Evolutionary conservation across 2,797 vertebrate genomes (phyloP).

Genomic region (Enteromius unitaeniatus): DNA sequence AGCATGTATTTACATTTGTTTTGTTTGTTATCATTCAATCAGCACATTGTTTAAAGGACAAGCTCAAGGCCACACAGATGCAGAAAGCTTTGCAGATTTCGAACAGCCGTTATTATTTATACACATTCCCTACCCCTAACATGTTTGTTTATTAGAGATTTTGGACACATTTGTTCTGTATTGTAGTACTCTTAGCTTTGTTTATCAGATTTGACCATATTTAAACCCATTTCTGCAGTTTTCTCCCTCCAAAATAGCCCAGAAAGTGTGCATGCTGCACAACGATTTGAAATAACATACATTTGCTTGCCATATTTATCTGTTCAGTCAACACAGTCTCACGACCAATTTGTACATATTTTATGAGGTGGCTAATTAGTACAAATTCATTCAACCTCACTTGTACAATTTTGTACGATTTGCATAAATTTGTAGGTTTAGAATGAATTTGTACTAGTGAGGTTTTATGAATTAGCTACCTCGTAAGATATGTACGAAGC

Average conservation of each 20-base stretch:
- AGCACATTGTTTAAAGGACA: conserved; percentile 16
- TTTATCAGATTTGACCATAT: not conserved
- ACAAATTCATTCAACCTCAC: no score
- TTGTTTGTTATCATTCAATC: conserved; percentile 12
- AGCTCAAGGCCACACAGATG: conserved; percentile 11
- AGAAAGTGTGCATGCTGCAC: not conserved
- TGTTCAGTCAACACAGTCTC: not conserved
- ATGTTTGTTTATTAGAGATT: conserved; percentile 3
- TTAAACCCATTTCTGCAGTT: conserved; percentile 4
- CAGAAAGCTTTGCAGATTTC: not conserved
- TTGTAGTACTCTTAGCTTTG: conserved; percentile 11
- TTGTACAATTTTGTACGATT: no score
- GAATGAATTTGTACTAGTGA: no score
- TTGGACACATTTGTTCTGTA: not conserved
- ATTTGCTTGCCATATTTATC: not conserved
- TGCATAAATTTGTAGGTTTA: no score
- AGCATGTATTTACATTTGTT: not conserved
- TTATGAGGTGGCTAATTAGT: no score
- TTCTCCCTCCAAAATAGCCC: not conserved
- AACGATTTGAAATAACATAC: not conserved
- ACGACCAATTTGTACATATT: no score
- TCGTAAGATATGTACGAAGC: no score
- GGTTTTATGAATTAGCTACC: no score
- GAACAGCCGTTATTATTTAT: conserved; percentile 21
- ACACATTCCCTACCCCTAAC: not conserved